Evolutionary conservation across 2,888 invertebrate species (phyloP).

Genomic region (Eristalis arbustorum): DNA sequence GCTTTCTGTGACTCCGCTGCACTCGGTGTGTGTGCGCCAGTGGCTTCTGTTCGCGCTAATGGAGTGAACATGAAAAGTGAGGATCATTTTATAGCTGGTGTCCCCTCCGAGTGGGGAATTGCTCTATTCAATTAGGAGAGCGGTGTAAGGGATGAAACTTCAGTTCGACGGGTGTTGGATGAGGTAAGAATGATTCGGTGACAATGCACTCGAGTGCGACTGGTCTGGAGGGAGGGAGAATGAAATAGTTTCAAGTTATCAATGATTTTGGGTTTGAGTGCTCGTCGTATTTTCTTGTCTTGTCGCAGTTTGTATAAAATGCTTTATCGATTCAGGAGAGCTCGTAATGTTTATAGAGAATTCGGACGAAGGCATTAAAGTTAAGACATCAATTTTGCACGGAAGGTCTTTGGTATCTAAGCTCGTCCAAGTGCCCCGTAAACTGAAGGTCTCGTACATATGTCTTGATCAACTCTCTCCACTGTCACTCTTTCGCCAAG

Average conservation of each 20-base stretch:
- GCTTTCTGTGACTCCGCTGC: conserved; percentile 3
- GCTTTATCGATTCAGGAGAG: too few relatives aligned
- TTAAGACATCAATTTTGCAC: too few relatives aligned
- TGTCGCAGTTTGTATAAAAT: too few relatives aligned
- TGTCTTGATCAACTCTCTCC: too few relatives aligned
- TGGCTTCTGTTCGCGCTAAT: conserved; percentile 27
- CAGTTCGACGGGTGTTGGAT: neutral
- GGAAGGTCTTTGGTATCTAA: too few relatives aligned
- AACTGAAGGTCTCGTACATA: too few relatives aligned
- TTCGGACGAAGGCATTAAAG: too few relatives aligned
- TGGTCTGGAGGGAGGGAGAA: neutral
- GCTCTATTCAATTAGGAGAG: conserved; percentile 29
- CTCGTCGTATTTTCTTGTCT: too few relatives aligned
- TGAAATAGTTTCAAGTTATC: neutral
- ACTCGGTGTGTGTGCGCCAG: neutral
- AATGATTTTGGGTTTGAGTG: too few relatives aligned
- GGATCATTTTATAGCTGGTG: conserved; percentile 36
- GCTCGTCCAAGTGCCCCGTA: too few relatives aligned
- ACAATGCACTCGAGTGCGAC: neutral
- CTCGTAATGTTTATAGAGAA: too few relatives aligned
- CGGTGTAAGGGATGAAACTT: neutral
- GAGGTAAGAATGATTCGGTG: neutral
- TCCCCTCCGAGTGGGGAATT: conserved; percentile 27
- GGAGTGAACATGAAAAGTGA: conserved; percentile 38
- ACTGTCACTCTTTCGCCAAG: too few relatives aligned